A percentile compares a stretch with the other conserved stretches of the same genome.
phyloP scores from a whole-genome alignment of 2,888 invertebrate species.

The Agriopis marginaria region DNA sequence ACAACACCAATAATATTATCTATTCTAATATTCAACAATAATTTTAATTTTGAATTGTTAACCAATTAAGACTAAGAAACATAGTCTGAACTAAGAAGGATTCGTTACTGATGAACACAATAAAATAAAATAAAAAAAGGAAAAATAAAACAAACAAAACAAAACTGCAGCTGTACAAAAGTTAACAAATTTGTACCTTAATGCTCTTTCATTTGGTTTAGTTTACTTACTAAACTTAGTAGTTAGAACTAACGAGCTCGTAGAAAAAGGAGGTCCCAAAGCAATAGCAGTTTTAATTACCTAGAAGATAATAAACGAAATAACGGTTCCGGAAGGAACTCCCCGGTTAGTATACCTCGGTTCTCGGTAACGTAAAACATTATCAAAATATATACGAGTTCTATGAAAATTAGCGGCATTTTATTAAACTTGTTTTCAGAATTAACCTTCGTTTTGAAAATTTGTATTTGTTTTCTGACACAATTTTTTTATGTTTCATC shows the following conservation, averaged over 20 bases:
- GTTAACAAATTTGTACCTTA: background rate
- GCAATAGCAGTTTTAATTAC: slow-evolving; percentile 76
- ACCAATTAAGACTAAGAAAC: too few species aligned
- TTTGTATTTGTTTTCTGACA: too few species aligned
- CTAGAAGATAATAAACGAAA: slow-evolving; percentile 38
- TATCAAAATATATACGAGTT: background rate
- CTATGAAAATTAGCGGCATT: background rate
- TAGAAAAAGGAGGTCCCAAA: slow-evolving; percentile 57
- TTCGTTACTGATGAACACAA: too few species aligned
- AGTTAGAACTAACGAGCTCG: slow-evolving; percentile 10
- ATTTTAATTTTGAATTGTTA: too few species aligned
- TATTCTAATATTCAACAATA: too few species aligned
- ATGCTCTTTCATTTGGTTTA: slow-evolving; percentile 2
- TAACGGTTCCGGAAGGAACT: slow-evolving; percentile 56
- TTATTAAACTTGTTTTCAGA: background rate
- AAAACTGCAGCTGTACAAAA: too few species aligned
- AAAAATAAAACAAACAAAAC: too few species aligned
- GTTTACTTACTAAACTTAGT: slow-evolving; percentile 5
- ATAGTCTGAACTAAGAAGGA: too few species aligned
- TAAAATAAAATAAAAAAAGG: too few species aligned
- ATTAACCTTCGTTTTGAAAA: background rate
- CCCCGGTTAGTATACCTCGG: slow-evolving; percentile 53
- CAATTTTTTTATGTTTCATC: too few species aligned
- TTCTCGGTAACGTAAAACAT: slow-evolving; percentile 8
- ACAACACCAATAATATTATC: too few species aligned